A percentile compares a stretch with the other conserved stretches of the same genome.
phyloP scores from a whole-genome alignment of 2,797 vertebrate genomes.

The Microctenopoma steveboyesi region DNA sequence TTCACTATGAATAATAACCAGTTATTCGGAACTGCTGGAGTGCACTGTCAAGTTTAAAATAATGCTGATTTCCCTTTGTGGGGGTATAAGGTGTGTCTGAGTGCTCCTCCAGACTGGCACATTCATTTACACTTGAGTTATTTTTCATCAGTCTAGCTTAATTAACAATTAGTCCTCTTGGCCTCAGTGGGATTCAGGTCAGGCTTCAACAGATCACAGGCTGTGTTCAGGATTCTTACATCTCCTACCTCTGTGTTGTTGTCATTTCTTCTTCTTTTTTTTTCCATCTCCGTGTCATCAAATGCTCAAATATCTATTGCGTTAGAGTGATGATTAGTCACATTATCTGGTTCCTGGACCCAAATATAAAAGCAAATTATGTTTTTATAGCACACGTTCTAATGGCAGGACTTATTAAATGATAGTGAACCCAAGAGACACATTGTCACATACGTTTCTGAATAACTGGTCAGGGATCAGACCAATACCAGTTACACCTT shows the following conservation, averaged over 20 bases:
- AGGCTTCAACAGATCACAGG: slow-evolving; percentile 54
- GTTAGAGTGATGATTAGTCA: not conserved
- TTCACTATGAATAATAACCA: slow-evolving; percentile 62
- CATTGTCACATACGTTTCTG: not conserved
- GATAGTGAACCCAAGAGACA: not conserved
- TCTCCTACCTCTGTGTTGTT: slow-evolving; percentile 43
- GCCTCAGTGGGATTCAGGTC: slow-evolving; percentile 60
- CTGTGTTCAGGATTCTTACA: slow-evolving; percentile 44
- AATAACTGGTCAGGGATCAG: slow-evolving; percentile 22
- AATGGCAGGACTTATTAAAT: not conserved
- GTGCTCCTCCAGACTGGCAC: slow-evolving; percentile 69
- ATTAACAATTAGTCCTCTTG: slow-evolving; percentile 75
- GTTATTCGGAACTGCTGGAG: slow-evolving; percentile 43
- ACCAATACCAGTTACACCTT: slow-evolving; percentile 7
- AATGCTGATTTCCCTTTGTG: slow-evolving; percentile 61
- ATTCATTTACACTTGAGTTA: slow-evolving; percentile 75
- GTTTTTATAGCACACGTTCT: not conserved
- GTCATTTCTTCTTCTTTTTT: slow-evolving; percentile 15
- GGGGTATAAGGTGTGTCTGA: slow-evolving; percentile 65
- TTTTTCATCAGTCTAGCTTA: slow-evolving; percentile 71
- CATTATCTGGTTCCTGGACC: slow-evolving; percentile 3
- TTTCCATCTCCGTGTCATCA: not conserved
- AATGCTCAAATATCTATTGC: not conserved
- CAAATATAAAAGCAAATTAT: slow-evolving; percentile 9
- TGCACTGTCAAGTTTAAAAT: slow-evolving; percentile 64